phyloP scores from a whole-genome alignment of 2,113 vertebrate species.

The Nibea coibor region DNA sequence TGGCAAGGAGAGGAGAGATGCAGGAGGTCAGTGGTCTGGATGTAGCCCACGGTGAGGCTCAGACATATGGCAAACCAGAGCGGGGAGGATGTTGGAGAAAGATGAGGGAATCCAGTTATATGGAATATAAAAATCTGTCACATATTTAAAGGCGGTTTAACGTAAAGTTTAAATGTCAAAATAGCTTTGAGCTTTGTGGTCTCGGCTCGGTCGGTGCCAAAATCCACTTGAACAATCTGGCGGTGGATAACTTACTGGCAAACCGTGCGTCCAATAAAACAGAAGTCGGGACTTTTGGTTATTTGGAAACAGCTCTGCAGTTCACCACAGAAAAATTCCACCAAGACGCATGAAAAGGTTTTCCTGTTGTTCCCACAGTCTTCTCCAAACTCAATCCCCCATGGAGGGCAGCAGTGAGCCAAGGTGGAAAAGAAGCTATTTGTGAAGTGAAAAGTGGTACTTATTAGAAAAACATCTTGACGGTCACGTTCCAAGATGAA shows the following conservation, averaged over 20 bases:
- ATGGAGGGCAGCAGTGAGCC: slow-evolving; percentile 38
- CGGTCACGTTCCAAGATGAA: background rate
- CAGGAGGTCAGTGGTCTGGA: slow-evolving; percentile 67
- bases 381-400: slow-evolving; percentile 39
- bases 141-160: background rate
- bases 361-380: slow-evolving; percentile 52
- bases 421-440: slow-evolving; percentile 6
- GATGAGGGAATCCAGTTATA: slow-evolving; percentile 18
- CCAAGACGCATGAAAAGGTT: slow-evolving; percentile 15
- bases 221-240: slow-evolving; percentile 9
- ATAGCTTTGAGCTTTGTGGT: background rate
- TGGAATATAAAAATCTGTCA: background rate
- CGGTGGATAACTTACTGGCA: background rate
- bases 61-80: slow-evolving; percentile 69
- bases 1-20: slow-evolving; percentile 61
- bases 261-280: slow-evolving; percentile 32
- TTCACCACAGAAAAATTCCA: slow-evolving; percentile 40
- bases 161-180: slow-evolving; percentile 4
- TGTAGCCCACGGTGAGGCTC: slow-evolving; percentile 44
- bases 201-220: background rate
- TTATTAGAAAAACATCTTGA: background rate
- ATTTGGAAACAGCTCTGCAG: slow-evolving; percentile 1
- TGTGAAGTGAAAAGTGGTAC: background rate
- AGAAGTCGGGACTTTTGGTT: slow-evolving; percentile 31
- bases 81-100: background rate